phyloP scores from a whole-genome alignment of 2,113 vertebrate genomes.

The Cryptomyrus ogoouensis region DNA sequence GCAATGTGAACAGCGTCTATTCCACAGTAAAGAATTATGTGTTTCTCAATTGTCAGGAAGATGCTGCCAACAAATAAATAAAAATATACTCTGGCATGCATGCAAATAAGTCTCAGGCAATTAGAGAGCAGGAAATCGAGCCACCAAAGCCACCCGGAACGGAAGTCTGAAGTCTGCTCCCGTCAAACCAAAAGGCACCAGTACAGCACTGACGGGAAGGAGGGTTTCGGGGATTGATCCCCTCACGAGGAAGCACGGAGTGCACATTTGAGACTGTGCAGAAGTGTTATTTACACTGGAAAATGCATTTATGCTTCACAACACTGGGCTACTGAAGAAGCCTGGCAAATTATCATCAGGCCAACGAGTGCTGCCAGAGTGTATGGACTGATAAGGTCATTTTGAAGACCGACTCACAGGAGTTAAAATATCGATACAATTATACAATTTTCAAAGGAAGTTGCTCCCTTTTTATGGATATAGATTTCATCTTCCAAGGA shows the following conservation, averaged over 20 bases:
- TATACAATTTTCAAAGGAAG: background rate
- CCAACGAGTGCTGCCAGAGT: background rate
- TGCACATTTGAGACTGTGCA: background rate
- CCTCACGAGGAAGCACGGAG: background rate
- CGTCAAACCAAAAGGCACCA: background rate
- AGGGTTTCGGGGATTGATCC: background rate
- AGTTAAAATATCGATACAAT: background rate
- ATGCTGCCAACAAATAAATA: background rate
- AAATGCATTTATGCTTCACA: background rate
- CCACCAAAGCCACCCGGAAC: background rate
- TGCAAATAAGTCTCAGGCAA: background rate
- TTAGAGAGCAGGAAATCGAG: background rate
- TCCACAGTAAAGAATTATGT: background rate
- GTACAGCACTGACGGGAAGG: background rate
- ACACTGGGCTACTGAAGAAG: background rate
- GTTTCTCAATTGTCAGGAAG: background rate
- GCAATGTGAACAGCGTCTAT: background rate
- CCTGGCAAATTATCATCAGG: background rate
- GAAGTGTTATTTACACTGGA: background rate
- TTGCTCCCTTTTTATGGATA: background rate
- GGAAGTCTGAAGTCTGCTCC: background rate
- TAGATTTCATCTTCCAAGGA: background rate
- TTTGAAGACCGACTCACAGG: background rate
- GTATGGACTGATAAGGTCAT: background rate
- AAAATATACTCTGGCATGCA: background rate